Conservation (phyloP, 2,113 vertebrate species). For the Brachypteracias leptosomus region DNA sequence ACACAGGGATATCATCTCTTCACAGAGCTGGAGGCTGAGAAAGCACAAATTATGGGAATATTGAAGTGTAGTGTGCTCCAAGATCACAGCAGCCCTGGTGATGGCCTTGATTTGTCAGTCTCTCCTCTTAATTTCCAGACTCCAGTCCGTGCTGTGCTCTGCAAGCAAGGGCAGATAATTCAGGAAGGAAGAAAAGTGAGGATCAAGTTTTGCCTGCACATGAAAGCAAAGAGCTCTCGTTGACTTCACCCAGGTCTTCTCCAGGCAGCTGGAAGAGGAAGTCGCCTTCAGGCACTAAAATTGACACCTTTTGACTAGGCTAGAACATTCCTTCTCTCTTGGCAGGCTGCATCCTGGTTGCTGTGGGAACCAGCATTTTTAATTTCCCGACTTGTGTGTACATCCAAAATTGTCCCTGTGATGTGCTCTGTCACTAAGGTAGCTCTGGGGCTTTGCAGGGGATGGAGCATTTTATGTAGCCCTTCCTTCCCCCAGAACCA, state of each 20-base stretch:
- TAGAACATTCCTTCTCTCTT: conserved; percentile 32
- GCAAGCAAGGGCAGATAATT: background rate
- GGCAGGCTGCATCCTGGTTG: conserved; percentile 51
- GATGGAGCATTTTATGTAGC: background rate
- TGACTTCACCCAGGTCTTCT: background rate
- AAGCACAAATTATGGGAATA: background rate
- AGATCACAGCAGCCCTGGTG: background rate
- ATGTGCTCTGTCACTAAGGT: conserved; percentile 1
- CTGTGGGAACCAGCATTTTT: conserved; percentile 59
- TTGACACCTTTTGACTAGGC: conserved; percentile 34
- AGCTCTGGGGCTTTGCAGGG: background rate
- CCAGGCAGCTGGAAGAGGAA: conserved; percentile 4
- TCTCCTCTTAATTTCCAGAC: background rate
- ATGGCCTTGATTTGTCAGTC: background rate
- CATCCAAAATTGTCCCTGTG: conserved; percentile 23
- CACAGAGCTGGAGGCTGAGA: background rate
- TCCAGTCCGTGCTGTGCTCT: background rate
- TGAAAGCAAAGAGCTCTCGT: background rate
- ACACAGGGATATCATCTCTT: background rate
- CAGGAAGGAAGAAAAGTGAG: background rate
- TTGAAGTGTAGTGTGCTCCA: background rate
- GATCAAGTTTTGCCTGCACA: background rate
- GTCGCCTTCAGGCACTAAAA: conserved; percentile 4
- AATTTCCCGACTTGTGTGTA: conserved; percentile 44
- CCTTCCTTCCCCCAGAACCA: background rate